Evolutionary conservation across 1,140 invertebrate species (phyloP), one percentile per base, ranked within the genome.

Genomic region (Hesperophylax magnus): DNA sequence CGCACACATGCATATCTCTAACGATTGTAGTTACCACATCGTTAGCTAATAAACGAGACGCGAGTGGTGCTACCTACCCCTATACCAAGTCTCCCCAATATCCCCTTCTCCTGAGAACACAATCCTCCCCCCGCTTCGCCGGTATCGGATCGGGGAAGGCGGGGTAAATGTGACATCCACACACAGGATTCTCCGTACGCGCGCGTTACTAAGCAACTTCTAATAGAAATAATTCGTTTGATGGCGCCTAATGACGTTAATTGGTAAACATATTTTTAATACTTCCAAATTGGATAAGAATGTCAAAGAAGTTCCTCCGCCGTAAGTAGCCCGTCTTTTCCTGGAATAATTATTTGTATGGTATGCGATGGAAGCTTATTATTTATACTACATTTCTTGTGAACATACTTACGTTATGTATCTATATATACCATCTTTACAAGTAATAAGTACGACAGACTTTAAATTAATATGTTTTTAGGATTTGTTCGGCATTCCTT

Each of bases 21-120:
- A 76, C 81, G 83, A 82, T 80, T 80, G 81, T 82, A 84, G 80
- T 80, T 80, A 84, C 83, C 83, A 84, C 83, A 82, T 84, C 83
- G 78, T 84, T 84, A 84, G 83, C 83, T 84, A 84, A 84, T 84
- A 84, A 84, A 84, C 80, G 81, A 78, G 80, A 78, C 78, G 77
- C 56, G 80, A 56, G 53, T 34, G 71, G 52, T 52, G 78, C 65
- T 31, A 60, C 56, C 74, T 60, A 53, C 58, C 60, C 74, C 76
- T 47, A n/a, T 56, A 52, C 65, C 65, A 24, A 54, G 54, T 24
- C 27, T n/a, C 17, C 18, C 72, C 76, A 72, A 56, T 27, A 58
- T 53, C 65, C 67, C 58, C 65, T 67, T 24, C 27, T n/a, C 17
- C 18, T 63, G 67, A 22, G 56, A n/a, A 14, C 58, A 17, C 75